Evolutionary conservation across 2,113 vertebrate genomes (phyloP), one percentile per base, ranked within the genome.

Genomic region (Chaenogobius annularis): DNA sequence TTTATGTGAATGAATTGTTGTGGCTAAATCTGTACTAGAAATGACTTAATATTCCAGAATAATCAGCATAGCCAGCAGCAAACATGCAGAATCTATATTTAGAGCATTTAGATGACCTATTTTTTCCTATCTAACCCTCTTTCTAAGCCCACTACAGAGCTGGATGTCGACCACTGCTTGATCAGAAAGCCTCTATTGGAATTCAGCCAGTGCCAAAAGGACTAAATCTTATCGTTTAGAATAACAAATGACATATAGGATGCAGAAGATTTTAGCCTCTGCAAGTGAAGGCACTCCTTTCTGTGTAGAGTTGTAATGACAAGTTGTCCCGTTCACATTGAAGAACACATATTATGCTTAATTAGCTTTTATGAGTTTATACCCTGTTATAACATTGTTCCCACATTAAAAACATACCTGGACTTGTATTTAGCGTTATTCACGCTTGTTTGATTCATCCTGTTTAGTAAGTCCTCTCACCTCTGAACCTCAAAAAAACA

Each of bases 71-170:
- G 55, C 55, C 22, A 23, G 55, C 58, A 17, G 58, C 58, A 61
- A 12, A 8, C 58, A 35, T 44, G 44, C 20, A 66, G n/a, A 66
- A 22, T 14, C 63, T 43, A 40, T 46, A 20, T 47, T 40, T 22
- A 23, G 19, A 12, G 43, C 43, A 46, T 66, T 66, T 66, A 66
- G 20, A 23, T 66, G 64, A 66, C 44, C 44, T 23, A 46, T 46
- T 66, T 58, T 10, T 7, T 66, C 9, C 11, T 17, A 17, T 63
- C 35, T 63, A 63, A 63, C 17, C 61, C 35, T 63, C 35, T 63
- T 63, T 63, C 35, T 63, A 40, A 63, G 61, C 61, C 61, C 40
- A 43, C 19, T n/a, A 20, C 35, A 43, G 31, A 35, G 58, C 17
- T 61, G 58, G 58, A 63, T 43, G 61, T 63, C 15, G 61, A 63